These are phyloP conservation scores for Chaitophorus viminalis DNA, from an alignment of 2,888 invertebrate genomes.

Conservation along the genomic window DNA sequence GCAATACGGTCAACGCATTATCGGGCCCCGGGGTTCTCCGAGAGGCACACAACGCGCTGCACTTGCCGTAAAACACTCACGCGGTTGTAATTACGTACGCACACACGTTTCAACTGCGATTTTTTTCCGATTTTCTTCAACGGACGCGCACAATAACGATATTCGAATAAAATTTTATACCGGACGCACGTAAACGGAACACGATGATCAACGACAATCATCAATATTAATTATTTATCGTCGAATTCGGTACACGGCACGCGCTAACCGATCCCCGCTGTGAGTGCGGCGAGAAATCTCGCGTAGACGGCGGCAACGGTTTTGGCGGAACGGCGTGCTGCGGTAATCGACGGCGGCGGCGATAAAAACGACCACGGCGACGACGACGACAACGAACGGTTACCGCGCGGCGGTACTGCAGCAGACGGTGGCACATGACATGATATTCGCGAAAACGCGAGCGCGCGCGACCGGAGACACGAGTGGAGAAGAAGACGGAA, in stretches of 20 bases:
- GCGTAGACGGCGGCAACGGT: not conserved
- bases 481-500: not conserved
- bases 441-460: constrained; percentile 37
- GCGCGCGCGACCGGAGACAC: constrained; percentile 23
- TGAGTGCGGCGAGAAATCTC: not conserved
- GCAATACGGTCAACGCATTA: constrained; percentile 58
- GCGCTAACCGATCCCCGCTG: no score
- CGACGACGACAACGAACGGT: not conserved
- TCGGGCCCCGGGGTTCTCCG: constrained; percentile 23
- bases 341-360: not conserved
- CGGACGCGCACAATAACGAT: no score
- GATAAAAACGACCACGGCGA: not conserved
- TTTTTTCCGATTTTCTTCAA: no score
- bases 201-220: no score
- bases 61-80: not conserved
- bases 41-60: not conserved
- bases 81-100: no score
- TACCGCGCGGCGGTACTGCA: constrained; percentile 41
- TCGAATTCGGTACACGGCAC: no score
- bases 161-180: no score
- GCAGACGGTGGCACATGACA: constrained; percentile 44
- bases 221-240: no score
- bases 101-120: not conserved
- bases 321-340: not conserved
- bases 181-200: no score